Evolutionary conservation across 2,797 vertebrate species (phyloP).

Genomic region (Chelonia mydas): DNA sequence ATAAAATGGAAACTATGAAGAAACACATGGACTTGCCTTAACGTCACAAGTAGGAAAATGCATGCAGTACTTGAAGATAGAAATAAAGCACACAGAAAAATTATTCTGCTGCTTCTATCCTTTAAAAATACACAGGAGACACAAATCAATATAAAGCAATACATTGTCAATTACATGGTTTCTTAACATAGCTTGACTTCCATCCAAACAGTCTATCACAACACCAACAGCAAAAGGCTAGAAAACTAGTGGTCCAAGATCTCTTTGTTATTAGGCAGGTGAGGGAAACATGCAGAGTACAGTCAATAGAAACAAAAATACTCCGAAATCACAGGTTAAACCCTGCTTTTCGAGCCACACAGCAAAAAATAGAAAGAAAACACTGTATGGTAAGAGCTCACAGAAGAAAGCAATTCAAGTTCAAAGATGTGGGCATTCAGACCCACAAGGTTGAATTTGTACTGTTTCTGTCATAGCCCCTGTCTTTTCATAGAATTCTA

Average conservation of each 20-base stretch:
- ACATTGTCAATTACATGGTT: neutral
- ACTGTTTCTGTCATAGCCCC: neutral
- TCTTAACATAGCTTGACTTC: constrained; percentile 18
- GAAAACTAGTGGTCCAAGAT: neutral
- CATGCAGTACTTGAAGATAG: neutral
- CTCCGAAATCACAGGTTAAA: neutral
- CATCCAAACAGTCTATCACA: constrained; percentile 20
- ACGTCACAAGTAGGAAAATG: constrained; percentile 24
- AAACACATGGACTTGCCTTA: neutral
- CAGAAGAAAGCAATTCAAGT: neutral
- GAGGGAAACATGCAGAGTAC: neutral
- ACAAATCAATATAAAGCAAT: neutral
- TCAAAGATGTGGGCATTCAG: neutral
- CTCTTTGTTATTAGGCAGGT: neutral
- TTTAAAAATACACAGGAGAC: neutral
- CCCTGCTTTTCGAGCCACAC: neutral
- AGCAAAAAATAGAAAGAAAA: neutral
- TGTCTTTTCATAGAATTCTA: neutral
- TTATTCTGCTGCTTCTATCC: neutral
- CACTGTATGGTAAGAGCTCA: neutral
- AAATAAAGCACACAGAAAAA: neutral
- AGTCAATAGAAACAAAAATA: constrained; percentile 5
- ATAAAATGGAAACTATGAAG: neutral
- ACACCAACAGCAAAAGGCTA: constrained; percentile 22
- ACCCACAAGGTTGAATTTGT: neutral